Conservation (phyloP, 2,113 vertebrate genomes). For the Pycnonotus jocosus region DNA sequence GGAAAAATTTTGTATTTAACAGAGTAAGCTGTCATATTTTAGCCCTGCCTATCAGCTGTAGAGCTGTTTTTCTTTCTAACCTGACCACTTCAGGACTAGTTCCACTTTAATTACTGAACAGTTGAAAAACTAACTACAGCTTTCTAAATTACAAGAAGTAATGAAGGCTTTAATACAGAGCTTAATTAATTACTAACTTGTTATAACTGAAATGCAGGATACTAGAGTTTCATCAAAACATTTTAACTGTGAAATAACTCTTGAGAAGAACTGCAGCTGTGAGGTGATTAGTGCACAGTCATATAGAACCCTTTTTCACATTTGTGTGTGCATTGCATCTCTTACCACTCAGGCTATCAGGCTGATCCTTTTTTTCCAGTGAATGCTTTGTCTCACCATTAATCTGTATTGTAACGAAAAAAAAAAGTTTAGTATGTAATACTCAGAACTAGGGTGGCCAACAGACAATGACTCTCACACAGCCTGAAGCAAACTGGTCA, state of each 20-base stretch:
- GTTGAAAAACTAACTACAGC: not conserved
- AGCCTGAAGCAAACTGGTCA: not conserved
- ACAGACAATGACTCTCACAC: not conserved
- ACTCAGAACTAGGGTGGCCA: not conserved
- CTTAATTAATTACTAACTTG: not conserved
- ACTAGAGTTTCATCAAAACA: not conserved
- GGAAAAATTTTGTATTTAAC: not conserved
- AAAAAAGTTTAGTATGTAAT: not conserved
- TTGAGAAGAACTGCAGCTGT: not conserved
- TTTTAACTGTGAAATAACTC: not conserved
- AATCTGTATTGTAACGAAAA: constrained; percentile 59
- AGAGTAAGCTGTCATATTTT: not conserved
- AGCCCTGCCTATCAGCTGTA: not conserved
- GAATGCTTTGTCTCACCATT: constrained; percentile 78
- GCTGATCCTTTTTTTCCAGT: constrained; percentile 71
- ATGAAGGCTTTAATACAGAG: not conserved
- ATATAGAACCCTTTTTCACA: not conserved
- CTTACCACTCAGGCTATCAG: constrained; percentile 76
- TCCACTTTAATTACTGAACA: not conserved
- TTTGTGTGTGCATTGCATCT: not conserved
- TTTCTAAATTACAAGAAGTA: not conserved
- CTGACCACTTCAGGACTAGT: not conserved
- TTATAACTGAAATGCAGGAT: not conserved
- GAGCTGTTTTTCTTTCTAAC: not conserved
- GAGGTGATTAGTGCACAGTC: not conserved